A percentile compares a stretch with the other conserved stretches of the same genome.
Evolutionary conservation across 64 coral and sea anemone genomes (phyloP).

Genomic region (Montipora capricornis): DNA sequence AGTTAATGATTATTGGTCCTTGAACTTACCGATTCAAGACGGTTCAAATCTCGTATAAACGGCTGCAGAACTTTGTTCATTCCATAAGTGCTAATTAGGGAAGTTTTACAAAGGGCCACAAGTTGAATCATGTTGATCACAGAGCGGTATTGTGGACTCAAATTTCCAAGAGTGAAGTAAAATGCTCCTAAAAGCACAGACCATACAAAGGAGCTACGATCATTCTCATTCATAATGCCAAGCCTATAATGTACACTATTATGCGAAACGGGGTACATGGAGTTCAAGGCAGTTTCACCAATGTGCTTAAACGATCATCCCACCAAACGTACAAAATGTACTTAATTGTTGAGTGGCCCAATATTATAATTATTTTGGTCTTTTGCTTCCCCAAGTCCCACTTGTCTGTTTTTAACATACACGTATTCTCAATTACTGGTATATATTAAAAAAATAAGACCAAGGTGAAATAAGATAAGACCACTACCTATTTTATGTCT

Average conservation of each 20-base stretch:
- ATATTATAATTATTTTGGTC: no score
- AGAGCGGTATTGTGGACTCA: slow-evolving; percentile 68
- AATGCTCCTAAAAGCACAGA: slow-evolving; percentile 59
- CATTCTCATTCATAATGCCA: background rate
- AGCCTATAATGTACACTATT: no score
- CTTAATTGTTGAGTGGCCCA: no score
- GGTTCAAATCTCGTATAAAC: slow-evolving; percentile 56
- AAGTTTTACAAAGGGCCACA: slow-evolving; percentile 63
- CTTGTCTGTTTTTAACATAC: no score
- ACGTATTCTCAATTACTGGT: no score
- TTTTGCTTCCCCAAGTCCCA: no score
- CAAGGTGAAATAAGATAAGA: background rate
- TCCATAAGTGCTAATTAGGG: slow-evolving; percentile 72
- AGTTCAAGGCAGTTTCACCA: no score
- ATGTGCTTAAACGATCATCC: no score
- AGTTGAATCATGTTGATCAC: slow-evolving; percentile 60
- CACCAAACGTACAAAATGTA: no score
- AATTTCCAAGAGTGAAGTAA: slow-evolving; percentile 86
- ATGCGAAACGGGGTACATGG: no score
- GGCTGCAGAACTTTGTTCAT: slow-evolving; percentile 80
- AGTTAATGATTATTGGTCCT: no score
- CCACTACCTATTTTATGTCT: slow-evolving; percentile 71
- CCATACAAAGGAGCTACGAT: background rate
- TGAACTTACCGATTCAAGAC: slow-evolving; percentile 67
- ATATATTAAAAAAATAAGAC: background rate